Conservation (phyloP, 2,888 invertebrate genomes). For the Rhagium mordax region DNA sequence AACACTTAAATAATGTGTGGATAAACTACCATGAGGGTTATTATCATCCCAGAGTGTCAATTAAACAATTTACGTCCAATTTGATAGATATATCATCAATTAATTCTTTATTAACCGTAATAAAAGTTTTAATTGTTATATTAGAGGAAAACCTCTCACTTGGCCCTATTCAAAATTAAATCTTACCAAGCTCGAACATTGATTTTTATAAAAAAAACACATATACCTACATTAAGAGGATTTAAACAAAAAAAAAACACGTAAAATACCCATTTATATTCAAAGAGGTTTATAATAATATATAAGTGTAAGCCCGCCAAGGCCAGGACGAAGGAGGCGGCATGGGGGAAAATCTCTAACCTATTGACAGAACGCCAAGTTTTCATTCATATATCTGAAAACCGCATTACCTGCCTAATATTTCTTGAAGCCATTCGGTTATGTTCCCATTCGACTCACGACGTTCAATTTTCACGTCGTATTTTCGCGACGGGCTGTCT, state of each 20-base stretch:
- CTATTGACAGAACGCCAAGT: conserved; percentile 46
- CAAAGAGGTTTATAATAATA: not conserved
- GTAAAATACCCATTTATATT: conserved; percentile 18
- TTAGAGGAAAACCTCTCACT: not conserved
- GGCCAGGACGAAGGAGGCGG: not conserved
- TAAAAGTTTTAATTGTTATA: not conserved
- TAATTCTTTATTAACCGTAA: conserved; percentile 16
- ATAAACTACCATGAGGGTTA: conserved; percentile 36
- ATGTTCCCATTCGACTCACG: conserved; percentile 58
- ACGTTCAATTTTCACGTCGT: conserved; percentile 62
- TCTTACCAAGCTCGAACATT: no score
- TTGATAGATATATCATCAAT: conserved; percentile 19
- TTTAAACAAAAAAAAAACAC: not conserved
- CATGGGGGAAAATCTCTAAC: conserved; percentile 29
- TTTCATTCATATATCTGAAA: conserved; percentile 47
- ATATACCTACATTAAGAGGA: not conserved
- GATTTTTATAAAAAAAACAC: not conserved
- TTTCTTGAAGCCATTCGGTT: conserved; percentile 49
- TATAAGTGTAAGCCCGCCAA: not conserved
- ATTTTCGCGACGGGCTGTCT: conserved; percentile 58
- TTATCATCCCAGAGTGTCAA: conserved; percentile 26
- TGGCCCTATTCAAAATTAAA: not conserved
- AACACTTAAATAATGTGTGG: conserved; percentile 21
- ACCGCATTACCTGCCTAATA: conserved; percentile 55
- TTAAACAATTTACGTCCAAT: conserved; percentile 25